A percentile compares a stretch with the other conserved stretches of the same genome.
Conservation (phyloP, 1,140 invertebrate species). For the Triops cancriformis region DNA sequence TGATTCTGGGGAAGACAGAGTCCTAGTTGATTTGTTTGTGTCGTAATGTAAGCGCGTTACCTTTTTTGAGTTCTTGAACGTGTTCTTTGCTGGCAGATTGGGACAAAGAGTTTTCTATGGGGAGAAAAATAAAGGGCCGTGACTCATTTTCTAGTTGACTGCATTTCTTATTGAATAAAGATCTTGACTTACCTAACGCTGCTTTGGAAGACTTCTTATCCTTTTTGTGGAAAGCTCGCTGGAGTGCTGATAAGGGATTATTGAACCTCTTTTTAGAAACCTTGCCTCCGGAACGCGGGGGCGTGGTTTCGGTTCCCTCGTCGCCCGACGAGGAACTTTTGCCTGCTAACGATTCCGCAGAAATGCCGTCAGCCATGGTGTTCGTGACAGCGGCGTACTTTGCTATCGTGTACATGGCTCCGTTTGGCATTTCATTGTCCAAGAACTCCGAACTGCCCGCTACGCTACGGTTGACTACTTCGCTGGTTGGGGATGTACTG, state of each 20-base stretch:
- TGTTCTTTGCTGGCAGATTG: not conserved
- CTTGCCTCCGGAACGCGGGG: not conserved
- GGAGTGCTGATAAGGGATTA: not conserved
- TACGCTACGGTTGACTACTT: not conserved
- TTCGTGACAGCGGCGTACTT: not conserved
- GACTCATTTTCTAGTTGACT: not conserved
- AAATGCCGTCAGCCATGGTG: not conserved
- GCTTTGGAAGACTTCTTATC: not conserved
- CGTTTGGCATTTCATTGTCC: not conserved
- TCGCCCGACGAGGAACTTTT: not conserved
- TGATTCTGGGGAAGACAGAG: not conserved
- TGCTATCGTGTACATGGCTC: not conserved
- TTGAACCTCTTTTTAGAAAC: not conserved
- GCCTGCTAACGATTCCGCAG: not conserved
- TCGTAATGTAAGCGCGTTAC: slow-evolving; percentile 7
- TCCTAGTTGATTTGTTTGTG: not conserved
- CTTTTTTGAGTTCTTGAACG: slow-evolving; percentile 27
- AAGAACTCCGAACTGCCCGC: not conserved
- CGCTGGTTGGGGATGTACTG: not conserved
- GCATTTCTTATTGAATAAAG: not conserved
- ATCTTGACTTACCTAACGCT: not conserved
- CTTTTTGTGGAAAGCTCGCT: not conserved
- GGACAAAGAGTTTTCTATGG: not conserved
- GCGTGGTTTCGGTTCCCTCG: not conserved
- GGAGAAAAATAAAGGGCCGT: not conserved